Evolutionary conservation across 1,140 invertebrate genomes (phyloP), one percentile per base, ranked within the genome.

Genomic region (Oryzaephilus surinamensis): DNA sequence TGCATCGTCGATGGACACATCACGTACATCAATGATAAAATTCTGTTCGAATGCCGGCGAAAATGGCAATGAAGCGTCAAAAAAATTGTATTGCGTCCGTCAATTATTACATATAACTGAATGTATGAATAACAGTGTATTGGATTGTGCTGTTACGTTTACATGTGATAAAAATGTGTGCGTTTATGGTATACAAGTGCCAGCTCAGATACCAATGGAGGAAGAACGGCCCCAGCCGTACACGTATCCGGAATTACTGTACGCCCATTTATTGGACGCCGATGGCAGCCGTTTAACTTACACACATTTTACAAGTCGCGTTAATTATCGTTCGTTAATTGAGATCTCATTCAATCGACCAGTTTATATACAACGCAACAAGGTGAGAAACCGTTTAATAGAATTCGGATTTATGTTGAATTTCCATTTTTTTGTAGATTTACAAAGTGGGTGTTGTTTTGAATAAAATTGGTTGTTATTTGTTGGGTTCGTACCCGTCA

Each of bases 391-490:
- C n/a, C 21, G 20, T 24, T 27, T 20, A 15, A 20, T 20, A 8
- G 16, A 32, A 6, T 24, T 24, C 11, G 1, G 8, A 24, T 24
- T 24, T 32, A 31, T 15, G 20, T 29, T 23, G 14, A 38, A 28
- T 18, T 33, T 41, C n/a, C 34, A 32, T 38, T n/a, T 12, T 35
- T 29, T 53, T 55, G 27, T 58, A 77, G 72, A 69, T 77, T 24
- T 86, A 86, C 57, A 77, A 81, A 59, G 74, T 87, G 36, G 81
- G 77, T 10, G 81, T 86, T 8, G 80, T 84, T 27, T 76, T 87
- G 60, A 84, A 85, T 61, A 83, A 84, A 60, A 64, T 72, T 40
- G 82, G 82, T 10, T 78, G 75, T 69, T 86, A 86, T 64, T 81
- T 80, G 7, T 76, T 77, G 61, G 81, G 77, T 33, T 66, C 70